Evolutionary conservation across 2,888 invertebrate species (phyloP), one percentile per base, ranked within the genome.

Genomic region (Chrysina gloriosa): DNA sequence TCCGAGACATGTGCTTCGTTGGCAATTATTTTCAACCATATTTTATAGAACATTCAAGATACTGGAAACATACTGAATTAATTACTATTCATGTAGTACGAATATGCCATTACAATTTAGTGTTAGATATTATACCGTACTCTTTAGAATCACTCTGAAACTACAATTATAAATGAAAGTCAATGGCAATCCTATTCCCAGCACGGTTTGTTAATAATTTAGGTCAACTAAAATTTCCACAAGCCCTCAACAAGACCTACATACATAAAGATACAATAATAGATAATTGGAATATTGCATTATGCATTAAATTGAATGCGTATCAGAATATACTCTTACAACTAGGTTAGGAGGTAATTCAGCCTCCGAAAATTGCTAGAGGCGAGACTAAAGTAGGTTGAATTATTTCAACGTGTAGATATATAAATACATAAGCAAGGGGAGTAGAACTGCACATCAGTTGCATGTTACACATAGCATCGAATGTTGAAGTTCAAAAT

Each of bases 301-400:
- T 56, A 54, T 56, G 56, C 56, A 66, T 47, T 58, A 58, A 56
- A 65, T 54, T 54, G 45, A 25, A 45, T 52, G 19, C 31, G 47
- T 47, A 58, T 58, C 23, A 66, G 27, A 42, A 58, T 21, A 9
- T 52, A 66, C 56, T 56, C 56, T 27, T 19, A 47, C 48, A 66
- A 66, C 45, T 66, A 47, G 66, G 66, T 66, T 66, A 66, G 66
- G 66, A 66, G 56, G 66, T 66, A 66, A 66, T 66, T 66, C 56
- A 45, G 21, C 47, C 27, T 11, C 36, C 19, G 45, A 66, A 58
- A 58, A 66, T 58, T 58, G 47, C 42, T 25, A 31, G n/a, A 47
- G 23, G 21, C 66, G 58, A 29, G 58, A 56, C 6, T 58, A 58
- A 68, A 61, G 23, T 65, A 48, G 61, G 68, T 68, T 68, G 63